Evolutionary conservation across 2,113 vertebrate species (phyloP), one percentile per base, ranked within the genome.

Genomic region (Xenopus tropicalis): DNA sequence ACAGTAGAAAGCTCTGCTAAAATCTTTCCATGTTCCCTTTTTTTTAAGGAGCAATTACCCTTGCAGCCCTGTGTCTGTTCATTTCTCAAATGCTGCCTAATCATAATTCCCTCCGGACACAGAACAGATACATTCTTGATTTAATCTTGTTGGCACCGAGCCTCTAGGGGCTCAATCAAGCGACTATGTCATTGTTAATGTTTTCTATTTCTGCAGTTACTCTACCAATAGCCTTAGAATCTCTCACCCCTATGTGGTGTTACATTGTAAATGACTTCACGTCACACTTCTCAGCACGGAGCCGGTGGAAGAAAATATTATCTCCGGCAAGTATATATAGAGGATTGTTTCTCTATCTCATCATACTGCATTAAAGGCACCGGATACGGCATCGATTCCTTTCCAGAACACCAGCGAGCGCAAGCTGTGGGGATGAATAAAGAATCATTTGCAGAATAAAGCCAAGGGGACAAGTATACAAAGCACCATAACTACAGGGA

Each of bases 231-330:
- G 72, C 72, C 58, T 61, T 22, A 13, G 65, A 75, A 75, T 75
- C 65, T 75, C 66, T n/a, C 72, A 75, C 65, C 66, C 66, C 56
- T 75, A 68, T 68, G 66, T 69, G 72, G 72, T 74, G 72, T 75
- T 75, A 75, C 51, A 69, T 68, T 67, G 56, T 69, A 69, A 68
- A 69, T 52, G 65, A 69, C 24, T 46, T 42, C 44, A 69, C 72
- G 66, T 75, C 72, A 62, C 72, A 42, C 43, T 43, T 62, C 65
- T n/a, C 57, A 62, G 58, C 22, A 14, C n/a, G 14, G 72, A n/a
- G 58, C 24, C 20, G 22, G 51, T 52, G 64, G 57, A 59, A 61
- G 42, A 4, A 20, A 37, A 58, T 52, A 61, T 74, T 73, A 58
- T 58, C 13, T 65, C 63, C 44, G 13, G 43, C 16, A 52, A 69